Percentiles rank a stretch among this genome's conserved stretches.
phyloP scores from a whole-genome alignment of 2,888 invertebrate genomes.

The Archips xylosteana region DNA sequence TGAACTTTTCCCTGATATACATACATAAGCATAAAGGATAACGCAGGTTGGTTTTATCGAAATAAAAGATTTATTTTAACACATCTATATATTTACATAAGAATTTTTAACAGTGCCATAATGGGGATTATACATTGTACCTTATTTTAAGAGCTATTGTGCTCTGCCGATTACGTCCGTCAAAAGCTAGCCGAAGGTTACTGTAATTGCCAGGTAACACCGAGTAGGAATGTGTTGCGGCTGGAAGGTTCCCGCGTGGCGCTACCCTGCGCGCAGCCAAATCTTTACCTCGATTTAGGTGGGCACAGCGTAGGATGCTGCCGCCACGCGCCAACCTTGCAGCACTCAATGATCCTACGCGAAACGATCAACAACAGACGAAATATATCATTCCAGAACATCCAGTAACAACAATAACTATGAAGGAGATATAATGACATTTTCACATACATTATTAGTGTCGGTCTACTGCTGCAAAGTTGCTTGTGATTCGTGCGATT shows the following conservation, averaged over 20 bases:
- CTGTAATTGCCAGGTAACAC: constrained; percentile 69
- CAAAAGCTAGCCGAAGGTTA: constrained; percentile 69
- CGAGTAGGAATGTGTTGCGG: constrained; percentile 60
- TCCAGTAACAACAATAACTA: constrained; percentile 55
- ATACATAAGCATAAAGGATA: no score
- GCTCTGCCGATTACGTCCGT: constrained; percentile 58
- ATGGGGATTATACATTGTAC: constrained; percentile 71
- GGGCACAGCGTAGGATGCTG: constrained; percentile 79
- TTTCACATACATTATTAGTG: constrained; percentile 54
- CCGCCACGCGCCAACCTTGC: constrained; percentile 63
- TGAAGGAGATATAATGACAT: constrained; percentile 55
- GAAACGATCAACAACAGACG: constrained; percentile 57
- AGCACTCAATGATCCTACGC: constrained; percentile 60
- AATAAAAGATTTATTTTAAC: constrained; percentile 78
- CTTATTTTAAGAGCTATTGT: constrained; percentile 68
- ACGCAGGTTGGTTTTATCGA: constrained; percentile 26
- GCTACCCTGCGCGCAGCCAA: constrained; percentile 77
- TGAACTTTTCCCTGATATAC: neutral
- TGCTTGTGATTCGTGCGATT: constrained; percentile 56
- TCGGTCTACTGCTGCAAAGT: constrained; percentile 54
- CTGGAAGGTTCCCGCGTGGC: constrained; percentile 62
- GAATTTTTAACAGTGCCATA: constrained; percentile 83
- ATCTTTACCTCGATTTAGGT: constrained; percentile 77
- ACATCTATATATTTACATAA: constrained; percentile 85
- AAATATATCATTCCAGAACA: constrained; percentile 54